Evolutionary conservation across 2,113 vertebrate genomes (phyloP).

Genomic region (Synchiropus splendidus): DNA sequence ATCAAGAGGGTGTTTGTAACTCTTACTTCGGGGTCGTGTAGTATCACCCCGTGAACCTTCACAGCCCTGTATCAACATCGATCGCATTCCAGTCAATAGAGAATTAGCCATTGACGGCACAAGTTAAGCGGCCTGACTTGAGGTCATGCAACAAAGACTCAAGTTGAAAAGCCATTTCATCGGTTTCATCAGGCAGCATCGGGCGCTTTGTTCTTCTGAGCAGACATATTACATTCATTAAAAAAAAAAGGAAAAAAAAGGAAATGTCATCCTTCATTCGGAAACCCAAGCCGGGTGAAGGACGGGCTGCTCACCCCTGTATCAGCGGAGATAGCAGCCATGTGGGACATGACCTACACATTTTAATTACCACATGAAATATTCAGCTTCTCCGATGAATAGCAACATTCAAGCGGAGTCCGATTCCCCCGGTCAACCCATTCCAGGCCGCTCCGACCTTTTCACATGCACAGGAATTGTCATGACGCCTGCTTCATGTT

Average conservation of each 20-base stretch:
- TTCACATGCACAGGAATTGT: background rate
- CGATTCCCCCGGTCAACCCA: no score
- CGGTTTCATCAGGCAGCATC: slow-evolving; percentile 96
- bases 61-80: slow-evolving; percentile 82
- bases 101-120: slow-evolving; percentile 97
- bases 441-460: no score
- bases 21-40: slow-evolving; percentile 61
- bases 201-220: slow-evolving; percentile 95
- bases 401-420: slow-evolving; percentile 55
- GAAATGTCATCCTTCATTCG: slow-evolving; percentile 96
- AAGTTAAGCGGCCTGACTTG: slow-evolving; percentile 84
- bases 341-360: slow-evolving; percentile 91
- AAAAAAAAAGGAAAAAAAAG: slow-evolving; percentile 74
- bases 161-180: slow-evolving; percentile 91
- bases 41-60: slow-evolving; percentile 74
- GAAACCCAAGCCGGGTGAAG: slow-evolving; percentile 75
- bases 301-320: slow-evolving; percentile 68
- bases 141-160: slow-evolving; percentile 81
- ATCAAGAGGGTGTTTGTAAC: slow-evolving; percentile 22
- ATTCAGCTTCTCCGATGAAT: slow-evolving; percentile 80
- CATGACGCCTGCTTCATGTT: no score
- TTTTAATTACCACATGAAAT: slow-evolving; percentile 96
- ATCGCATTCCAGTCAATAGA: slow-evolving; percentile 92
- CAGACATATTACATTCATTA: slow-evolving; percentile 96
- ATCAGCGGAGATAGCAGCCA: slow-evolving; percentile 82